A percentile compares a stretch with the other conserved stretches of the same genome.
Evolutionary conservation across 1,140 invertebrate species (phyloP).

Genomic region (Apis florea): DNA sequence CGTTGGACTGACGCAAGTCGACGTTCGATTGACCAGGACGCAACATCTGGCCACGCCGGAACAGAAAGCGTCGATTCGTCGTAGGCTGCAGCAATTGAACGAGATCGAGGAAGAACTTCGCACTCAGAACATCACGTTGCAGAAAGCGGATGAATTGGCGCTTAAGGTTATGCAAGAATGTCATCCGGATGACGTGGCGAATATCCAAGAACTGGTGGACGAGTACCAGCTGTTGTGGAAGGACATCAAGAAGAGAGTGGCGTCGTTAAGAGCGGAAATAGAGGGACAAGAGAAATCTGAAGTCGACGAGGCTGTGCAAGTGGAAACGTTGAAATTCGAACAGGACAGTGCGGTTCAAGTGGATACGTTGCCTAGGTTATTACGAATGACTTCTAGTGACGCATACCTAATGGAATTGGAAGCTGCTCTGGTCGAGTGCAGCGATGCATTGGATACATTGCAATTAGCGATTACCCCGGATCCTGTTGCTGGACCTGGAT

Average conservation of each 20-base stretch:
- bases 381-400: constrained; percentile 88
- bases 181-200: constrained; percentile 80
- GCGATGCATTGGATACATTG: constrained; percentile 81
- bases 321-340: constrained; percentile 88
- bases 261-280: constrained; percentile 79
- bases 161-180: constrained; percentile 82
- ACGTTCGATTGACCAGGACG: constrained; percentile 85
- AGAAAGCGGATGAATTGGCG: constrained; percentile 83
- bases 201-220: constrained; percentile 84
- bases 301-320: constrained; percentile 84
- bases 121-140: constrained; percentile 79
- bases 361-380: constrained; percentile 85
- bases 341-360: constrained; percentile 89
- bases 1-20: constrained; percentile 85
- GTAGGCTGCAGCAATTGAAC: constrained; percentile 78
- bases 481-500: constrained; percentile 79
- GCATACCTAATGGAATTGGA: constrained; percentile 88
- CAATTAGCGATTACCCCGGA: constrained; percentile 81
- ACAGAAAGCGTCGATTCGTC: constrained; percentile 73
- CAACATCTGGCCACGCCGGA: constrained; percentile 82
- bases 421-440: constrained; percentile 84
- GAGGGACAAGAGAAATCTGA: constrained; percentile 74
- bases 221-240: constrained; percentile 86
- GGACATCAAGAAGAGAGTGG: constrained; percentile 82
- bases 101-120: constrained; percentile 83